A percentile compares a stretch with the other conserved stretches of the same genome.
Evolutionary conservation across 2,888 invertebrate species (phyloP).

Genomic region (Criorhina ranunculi): DNA sequence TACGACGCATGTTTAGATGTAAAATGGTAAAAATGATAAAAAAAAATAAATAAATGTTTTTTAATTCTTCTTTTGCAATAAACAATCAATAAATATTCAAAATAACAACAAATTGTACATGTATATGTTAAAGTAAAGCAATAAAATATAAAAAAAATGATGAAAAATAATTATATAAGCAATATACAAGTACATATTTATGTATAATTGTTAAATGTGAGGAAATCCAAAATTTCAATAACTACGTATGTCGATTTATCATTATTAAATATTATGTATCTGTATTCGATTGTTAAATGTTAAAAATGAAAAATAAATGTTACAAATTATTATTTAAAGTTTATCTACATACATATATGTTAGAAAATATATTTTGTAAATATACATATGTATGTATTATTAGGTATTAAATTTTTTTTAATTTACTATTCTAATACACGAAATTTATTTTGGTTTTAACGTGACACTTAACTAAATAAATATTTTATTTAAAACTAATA

Average conservation of each 20-base stretch:
- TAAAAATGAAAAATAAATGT: constrained; percentile 15
- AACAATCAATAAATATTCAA: constrained; percentile 62
- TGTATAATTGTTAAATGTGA: constrained; percentile 15
- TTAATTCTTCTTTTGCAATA: constrained; percentile 57
- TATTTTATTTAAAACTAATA: constrained; percentile 29
- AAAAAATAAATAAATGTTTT: constrained; percentile 18
- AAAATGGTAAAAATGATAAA: constrained; percentile 18
- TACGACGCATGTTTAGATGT: constrained; percentile 23
- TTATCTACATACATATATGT: not conserved
- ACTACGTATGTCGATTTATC: constrained; percentile 12
- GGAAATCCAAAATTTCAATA: not conserved
- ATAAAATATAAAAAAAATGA: too few relatives aligned
- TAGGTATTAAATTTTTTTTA: constrained; percentile 28
- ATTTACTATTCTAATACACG: constrained; percentile 20
- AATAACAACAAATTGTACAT: constrained; percentile 24
- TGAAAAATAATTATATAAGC: too few relatives aligned
- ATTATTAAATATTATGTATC: constrained; percentile 5
- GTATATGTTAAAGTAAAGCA: constrained; percentile 32
- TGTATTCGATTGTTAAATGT: constrained; percentile 40
- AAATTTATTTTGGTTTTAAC: constrained; percentile 17
- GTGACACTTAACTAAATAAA: constrained; percentile 48
- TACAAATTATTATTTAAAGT: not conserved
- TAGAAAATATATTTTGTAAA: constrained; percentile 27
- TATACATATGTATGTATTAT: constrained; percentile 20
- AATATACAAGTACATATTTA: constrained; percentile 4